A percentile compares a stretch with the other conserved stretches of the same genome.
Evolutionary conservation across 2,797 vertebrate species (phyloP).

Genomic region (Pantherophis vulpinus): DNA sequence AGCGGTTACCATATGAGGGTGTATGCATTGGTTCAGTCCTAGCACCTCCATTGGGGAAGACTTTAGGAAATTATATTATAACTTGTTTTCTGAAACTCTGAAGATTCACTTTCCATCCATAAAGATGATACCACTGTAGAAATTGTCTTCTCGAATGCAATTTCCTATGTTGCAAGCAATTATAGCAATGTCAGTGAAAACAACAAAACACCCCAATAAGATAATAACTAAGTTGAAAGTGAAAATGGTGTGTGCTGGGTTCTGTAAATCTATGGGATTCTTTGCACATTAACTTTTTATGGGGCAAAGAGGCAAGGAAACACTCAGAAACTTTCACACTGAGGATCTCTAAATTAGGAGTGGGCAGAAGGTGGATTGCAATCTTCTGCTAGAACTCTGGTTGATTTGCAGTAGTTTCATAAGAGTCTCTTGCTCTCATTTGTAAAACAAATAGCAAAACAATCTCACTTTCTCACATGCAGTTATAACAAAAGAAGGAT

Average conservation of each 20-base stretch:
- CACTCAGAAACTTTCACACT: neutral
- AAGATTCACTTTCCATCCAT: neutral
- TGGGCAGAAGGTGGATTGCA: too few relatives aligned
- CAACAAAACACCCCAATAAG: neutral
- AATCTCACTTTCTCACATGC: neutral
- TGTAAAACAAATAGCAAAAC: neutral
- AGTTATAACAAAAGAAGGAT: neutral
- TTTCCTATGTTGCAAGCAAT: neutral
- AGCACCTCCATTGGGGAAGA: neutral
- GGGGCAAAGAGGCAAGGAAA: neutral
- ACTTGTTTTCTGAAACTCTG: neutral
- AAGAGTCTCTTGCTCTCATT: neutral
- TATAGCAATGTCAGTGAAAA: neutral
- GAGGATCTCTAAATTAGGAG: neutral
- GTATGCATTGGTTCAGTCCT: neutral
- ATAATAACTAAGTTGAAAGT: neutral
- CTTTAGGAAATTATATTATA: neutral
- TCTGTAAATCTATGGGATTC: neutral
- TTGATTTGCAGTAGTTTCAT: neutral
- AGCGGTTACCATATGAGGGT: neutral
- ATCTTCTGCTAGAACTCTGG: neutral
- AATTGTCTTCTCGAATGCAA: neutral
- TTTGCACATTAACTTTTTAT: neutral
- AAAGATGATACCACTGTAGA: neutral
- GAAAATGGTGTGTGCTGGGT: neutral